These are phyloP conservation scores for Syndactyla subalaris DNA, from an alignment of 2,797 vertebrate species.

Conservation along the genomic window DNA sequence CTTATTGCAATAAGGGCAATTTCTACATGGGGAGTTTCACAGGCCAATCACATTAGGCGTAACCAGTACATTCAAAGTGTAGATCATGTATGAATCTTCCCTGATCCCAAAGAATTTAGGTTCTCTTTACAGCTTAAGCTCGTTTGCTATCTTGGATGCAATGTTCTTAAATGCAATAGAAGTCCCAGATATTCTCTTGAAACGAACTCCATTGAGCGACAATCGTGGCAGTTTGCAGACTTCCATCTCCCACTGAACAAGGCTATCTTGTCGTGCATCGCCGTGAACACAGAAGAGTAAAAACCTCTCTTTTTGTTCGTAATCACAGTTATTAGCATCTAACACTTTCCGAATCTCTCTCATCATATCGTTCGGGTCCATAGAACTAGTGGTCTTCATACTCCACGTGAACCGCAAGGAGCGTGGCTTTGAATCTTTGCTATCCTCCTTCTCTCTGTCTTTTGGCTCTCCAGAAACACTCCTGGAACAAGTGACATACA, in stretches of 20 bases:
- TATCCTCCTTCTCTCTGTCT: conserved; percentile 85
- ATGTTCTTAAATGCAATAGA: conserved; percentile 99
- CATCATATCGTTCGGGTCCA: conserved; percentile 99
- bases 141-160: conserved; percentile 97
- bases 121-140: conserved; percentile 93
- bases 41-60: conserved; percentile 78
- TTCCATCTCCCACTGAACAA: conserved; percentile 99
- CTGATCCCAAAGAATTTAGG: conserved; percentile 70
- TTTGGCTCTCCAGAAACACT: conserved; percentile 88
- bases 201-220: conserved; percentile 95
- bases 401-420: conserved; percentile 93
- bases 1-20: conserved; percentile 90
- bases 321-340: conserved; percentile 96
- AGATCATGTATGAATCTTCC: conserved; percentile 72
- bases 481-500: conserved; percentile 72
- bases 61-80: conserved; percentile 82
- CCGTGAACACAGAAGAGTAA: conserved; percentile 97
- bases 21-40: conserved; percentile 81
- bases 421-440: conserved; percentile 92
- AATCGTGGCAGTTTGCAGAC: conserved; percentile 97
- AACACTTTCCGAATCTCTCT: conserved; percentile 95
- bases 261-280: conserved; percentile 92
- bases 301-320: conserved; percentile 96
- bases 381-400: conserved; percentile 98
- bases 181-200: conserved; percentile 98